Percentiles rank a stretch among this genome's conserved stretches.
Evolutionary conservation across 2,888 invertebrate genomes (phyloP).

Genomic region (Ectropis crepuscularia): DNA sequence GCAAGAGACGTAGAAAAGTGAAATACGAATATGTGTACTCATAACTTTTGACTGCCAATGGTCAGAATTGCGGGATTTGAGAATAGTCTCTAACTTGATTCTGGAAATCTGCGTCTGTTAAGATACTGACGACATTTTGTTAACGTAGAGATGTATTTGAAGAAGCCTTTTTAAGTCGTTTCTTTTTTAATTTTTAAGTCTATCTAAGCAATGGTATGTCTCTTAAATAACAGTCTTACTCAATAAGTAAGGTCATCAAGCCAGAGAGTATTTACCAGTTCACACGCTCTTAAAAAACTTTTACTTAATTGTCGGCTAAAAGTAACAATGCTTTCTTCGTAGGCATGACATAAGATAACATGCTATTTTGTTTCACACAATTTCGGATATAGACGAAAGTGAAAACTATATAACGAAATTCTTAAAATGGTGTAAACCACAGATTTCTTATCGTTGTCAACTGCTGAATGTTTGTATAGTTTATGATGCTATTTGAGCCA

Average conservation of each 20-base stretch:
- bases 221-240: conserved; percentile 32
- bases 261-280: conserved; percentile 50
- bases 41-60: conserved; percentile 9
- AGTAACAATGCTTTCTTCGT: conserved; percentile 72
- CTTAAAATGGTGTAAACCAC: conserved; percentile 9
- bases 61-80: conserved; percentile 9
- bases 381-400: conserved; percentile 65
- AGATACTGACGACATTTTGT: no score
- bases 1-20: conserved; percentile 62
- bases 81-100: no score
- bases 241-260: conserved; percentile 48
- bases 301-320: conserved; percentile 76
- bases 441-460: neutral
- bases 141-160: neutral
- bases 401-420: conserved; percentile 59
- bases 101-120: no score
- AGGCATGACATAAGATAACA: conserved; percentile 65
- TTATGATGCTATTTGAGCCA: no score
- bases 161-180: conserved; percentile 7
- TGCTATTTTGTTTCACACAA: conserved; percentile 53
- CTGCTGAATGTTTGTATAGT: no score
- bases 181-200: conserved; percentile 9
- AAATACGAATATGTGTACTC: conserved; percentile 49
- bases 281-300: conserved; percentile 73
- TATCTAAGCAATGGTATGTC: conserved; percentile 29